A percentile compares a stretch with the other conserved stretches of the same genome.
These are phyloP conservation scores for Mythimna albipuncta DNA, from an alignment of 2,888 invertebrate species.

Conservation along the genomic window DNA sequence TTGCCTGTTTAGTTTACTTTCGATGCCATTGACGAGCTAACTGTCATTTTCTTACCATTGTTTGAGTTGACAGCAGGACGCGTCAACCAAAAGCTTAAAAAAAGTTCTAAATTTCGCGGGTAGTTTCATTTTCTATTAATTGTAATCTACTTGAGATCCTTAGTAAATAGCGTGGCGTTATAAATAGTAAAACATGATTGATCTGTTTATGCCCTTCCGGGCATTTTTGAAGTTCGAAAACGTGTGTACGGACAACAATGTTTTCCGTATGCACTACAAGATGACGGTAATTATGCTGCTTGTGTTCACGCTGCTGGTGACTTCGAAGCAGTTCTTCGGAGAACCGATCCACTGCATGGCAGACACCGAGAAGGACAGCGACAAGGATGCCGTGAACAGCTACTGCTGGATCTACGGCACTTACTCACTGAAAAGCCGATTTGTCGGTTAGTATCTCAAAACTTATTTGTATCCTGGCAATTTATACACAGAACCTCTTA, in stretches of 20 bases:
- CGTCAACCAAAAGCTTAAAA: slow-evolving; percentile 4
- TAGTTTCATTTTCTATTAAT: slow-evolving; percentile 36
- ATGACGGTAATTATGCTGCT: slow-evolving; percentile 93
- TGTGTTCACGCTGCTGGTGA: slow-evolving; percentile 93
- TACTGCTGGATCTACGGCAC: slow-evolving; percentile 96
- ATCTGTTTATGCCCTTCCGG: slow-evolving; percentile 92
- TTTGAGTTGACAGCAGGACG: slow-evolving; percentile 30
- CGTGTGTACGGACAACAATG: slow-evolving; percentile 94
- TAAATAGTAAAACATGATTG: slow-evolving; percentile 83
- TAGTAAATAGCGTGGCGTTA: slow-evolving; percentile 1
- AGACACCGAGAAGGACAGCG: slow-evolving; percentile 82
- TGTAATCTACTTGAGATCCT: neutral
- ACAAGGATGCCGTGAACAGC: slow-evolving; percentile 92
- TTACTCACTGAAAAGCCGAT: slow-evolving; percentile 89
- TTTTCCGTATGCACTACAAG: slow-evolving; percentile 94
- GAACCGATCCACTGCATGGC: slow-evolving; percentile 95
- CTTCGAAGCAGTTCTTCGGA: slow-evolving; percentile 96
- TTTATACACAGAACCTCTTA: neutral
- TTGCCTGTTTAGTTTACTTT: neutral
- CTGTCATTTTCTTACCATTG: slow-evolving; percentile 7
- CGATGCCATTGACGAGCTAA: neutral
- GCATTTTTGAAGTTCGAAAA: slow-evolving; percentile 92
- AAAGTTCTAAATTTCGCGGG: slow-evolving; percentile 51
- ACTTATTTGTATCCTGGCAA: neutral
- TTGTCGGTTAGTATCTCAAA: slow-evolving; percentile 38